These are phyloP conservation scores for Garrulus glandarius DNA, from an alignment of 2,797 vertebrate genomes.

Conservation along the genomic window DNA sequence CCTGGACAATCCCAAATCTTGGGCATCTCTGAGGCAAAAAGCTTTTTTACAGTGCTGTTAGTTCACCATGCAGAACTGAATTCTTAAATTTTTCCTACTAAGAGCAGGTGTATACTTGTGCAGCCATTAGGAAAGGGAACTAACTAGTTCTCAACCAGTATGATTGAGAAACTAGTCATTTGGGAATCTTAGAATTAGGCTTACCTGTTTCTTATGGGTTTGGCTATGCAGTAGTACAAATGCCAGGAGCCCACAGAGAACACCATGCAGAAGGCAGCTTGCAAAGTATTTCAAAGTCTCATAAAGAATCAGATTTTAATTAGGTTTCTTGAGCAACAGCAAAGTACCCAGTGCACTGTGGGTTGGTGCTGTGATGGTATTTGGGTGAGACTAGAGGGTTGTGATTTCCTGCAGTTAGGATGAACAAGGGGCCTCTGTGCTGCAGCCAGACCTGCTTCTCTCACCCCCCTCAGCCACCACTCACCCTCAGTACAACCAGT, in stretches of 20 bases:
- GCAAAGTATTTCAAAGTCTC: background rate
- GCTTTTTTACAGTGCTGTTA: background rate
- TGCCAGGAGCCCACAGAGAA: background rate
- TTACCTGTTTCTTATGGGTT: background rate
- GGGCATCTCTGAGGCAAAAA: background rate
- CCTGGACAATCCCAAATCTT: background rate
- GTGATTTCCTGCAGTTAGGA: background rate
- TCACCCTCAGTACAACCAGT: accelerated
- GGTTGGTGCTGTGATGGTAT: background rate
- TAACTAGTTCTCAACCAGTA: background rate
- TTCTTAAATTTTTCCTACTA: background rate
- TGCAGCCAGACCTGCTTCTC: background rate
- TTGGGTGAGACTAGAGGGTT: accelerated
- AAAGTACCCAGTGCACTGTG: background rate
- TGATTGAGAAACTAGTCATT: background rate
- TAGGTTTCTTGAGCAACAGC: background rate
- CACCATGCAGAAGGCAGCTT: background rate
- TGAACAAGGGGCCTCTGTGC: background rate
- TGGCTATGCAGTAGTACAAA: background rate
- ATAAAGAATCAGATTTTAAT: background rate
- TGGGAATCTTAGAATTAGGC: background rate
- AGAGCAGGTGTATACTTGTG: background rate
- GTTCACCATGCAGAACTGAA: background rate
- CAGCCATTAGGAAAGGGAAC: background rate
- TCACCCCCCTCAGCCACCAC: accelerated